Evolutionary conservation across 2,113 vertebrate species (phyloP).

Genomic region (Microtus pennsylvanicus): DNA sequence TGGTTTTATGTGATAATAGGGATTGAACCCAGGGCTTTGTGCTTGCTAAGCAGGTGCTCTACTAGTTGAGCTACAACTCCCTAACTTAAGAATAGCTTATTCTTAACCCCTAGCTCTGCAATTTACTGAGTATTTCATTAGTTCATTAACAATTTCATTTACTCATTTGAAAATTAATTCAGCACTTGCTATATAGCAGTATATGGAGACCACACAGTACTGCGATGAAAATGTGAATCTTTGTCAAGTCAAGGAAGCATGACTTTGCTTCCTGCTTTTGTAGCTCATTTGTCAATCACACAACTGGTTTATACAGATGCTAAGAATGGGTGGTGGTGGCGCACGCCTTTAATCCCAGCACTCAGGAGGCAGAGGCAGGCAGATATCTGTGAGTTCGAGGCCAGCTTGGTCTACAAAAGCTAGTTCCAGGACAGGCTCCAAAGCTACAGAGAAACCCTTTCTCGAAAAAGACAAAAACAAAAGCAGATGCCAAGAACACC

Average conservation of each 20-base stretch:
- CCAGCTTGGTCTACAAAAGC: too few relatives aligned
- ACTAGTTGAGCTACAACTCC: not conserved
- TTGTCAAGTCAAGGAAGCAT: not conserved
- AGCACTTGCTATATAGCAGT: not conserved
- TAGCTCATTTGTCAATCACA: constrained; percentile 30
- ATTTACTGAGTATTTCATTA: not conserved
- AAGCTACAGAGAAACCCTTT: too few relatives aligned
- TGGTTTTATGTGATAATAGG: too few relatives aligned
- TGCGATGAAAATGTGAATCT: not conserved
- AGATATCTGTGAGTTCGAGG: too few relatives aligned
- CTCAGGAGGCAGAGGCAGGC: too few relatives aligned
- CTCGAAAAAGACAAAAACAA: too few relatives aligned
- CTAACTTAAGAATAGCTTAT: not conserved
- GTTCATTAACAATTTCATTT: not conserved
- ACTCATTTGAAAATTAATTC: constrained; percentile 40
- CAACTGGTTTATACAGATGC: not conserved
- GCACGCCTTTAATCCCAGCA: too few relatives aligned
- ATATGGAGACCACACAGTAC: not conserved
- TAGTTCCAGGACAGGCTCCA: too few relatives aligned
- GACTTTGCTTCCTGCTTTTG: not conserved
- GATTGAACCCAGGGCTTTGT: too few relatives aligned
- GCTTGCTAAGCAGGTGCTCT: not conserved
- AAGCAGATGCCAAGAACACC: not conserved
- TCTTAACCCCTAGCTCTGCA: not conserved
- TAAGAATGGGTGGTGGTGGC: not conserved